These are phyloP conservation scores for Scalopus aquaticus DNA, from an alignment of 2,113 vertebrate genomes.

Conservation along the genomic window DNA sequence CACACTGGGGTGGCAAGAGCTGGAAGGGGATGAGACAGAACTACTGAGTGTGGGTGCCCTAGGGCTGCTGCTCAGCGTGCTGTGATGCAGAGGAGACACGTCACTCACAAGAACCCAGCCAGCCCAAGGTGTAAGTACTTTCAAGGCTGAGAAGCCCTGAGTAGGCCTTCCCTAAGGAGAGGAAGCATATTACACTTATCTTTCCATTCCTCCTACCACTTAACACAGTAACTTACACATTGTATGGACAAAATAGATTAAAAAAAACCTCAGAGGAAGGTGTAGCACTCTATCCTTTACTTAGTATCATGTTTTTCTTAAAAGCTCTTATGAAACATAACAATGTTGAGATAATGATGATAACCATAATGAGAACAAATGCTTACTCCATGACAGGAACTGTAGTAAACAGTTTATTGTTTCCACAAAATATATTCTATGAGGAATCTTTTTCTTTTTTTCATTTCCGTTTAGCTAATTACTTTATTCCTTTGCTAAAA, in stretches of 20 bases:
- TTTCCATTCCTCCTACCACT: background rate
- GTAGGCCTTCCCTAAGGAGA: background rate
- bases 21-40: background rate
- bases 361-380: background rate
- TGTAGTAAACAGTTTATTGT: background rate
- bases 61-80: background rate
- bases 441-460: background rate
- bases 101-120: background rate
- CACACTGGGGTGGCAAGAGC: background rate
- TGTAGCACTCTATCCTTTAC: background rate
- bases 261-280: background rate
- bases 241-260: background rate
- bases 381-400: background rate
- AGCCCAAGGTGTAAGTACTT: background rate
- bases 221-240: background rate
- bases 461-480: background rate
- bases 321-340: background rate
- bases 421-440: background rate
- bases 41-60: background rate
- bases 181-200: background rate
- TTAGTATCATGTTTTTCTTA: background rate
- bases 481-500: slow-evolving; percentile 16
- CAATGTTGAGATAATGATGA: background rate
- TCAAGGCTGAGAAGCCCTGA: background rate
- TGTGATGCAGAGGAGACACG: background rate